Evolutionary conservation across 2,888 invertebrate genomes (phyloP), one percentile per base, ranked within the genome.

Genomic region (Diabrotica balteata): DNA sequence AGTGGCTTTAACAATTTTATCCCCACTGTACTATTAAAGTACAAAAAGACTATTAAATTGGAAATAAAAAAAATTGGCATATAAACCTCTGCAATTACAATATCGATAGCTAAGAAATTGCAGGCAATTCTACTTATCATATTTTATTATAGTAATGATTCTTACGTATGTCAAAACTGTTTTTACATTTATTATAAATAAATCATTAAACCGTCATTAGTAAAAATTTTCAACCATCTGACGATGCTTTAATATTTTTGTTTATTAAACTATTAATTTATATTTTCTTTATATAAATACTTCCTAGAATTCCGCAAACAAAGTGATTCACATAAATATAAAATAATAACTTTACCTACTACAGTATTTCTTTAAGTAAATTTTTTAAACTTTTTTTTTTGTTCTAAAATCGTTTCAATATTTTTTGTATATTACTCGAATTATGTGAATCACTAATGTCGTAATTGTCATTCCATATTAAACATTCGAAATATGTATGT

Each of bases 401-500:
- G 8, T 9, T 47, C 47, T 47, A 47, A 46, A 8, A 47, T 9
- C 47, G 3, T 47, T 47, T 6, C 47, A 10, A 47, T 9, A 8
- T 47, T 47, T 32, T 47, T 47, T 32, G 32, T 32, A 32, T 32
- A 32, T 32, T 32, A 32, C 32, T 32, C 8, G 47, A 42, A 9
- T 32, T 55, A 7, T 55, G 55, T 55, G 55, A 7, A 55, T 55
- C 11, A 9, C 43, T 55, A 44, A 7, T 11, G 10, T 47, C 5
- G 9, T 47, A 9, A 47, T 7, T 49, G 32, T 22, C 59, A 62
- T 62, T 54, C 54, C 62, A 61, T 11, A 42, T 62, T 32, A 47
- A 61, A 43, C 61, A 53, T 53, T 61, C 50, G 43, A 52, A 45
- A 61, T 53, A 1, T 61, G 59, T 59, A 45, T 45, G 47, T 62